Evolutionary conservation across 2,888 invertebrate species (phyloP).

Genomic region (Anodontia alba): DNA sequence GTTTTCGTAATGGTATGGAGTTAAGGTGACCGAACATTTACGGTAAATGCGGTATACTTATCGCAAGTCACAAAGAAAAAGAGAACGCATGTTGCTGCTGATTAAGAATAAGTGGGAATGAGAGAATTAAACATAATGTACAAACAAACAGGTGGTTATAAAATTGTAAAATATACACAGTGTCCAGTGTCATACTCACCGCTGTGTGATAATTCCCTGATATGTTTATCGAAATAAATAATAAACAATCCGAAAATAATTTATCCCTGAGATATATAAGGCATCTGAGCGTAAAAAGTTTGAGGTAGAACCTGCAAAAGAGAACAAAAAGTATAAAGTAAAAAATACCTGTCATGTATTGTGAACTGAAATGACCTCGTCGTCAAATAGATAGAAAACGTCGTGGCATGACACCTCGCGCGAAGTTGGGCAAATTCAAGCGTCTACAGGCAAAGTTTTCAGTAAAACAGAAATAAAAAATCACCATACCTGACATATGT

Average conservation of each 20-base stretch:
- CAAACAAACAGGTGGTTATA: too few relatives aligned
- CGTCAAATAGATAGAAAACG: neutral
- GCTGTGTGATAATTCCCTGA: neutral
- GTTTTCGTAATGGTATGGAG: too few relatives aligned
- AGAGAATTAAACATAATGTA: too few relatives aligned
- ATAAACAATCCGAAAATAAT: constrained; percentile 4
- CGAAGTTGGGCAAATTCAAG: neutral
- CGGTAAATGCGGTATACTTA: too few relatives aligned
- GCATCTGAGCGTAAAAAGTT: neutral
- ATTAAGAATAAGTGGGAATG: too few relatives aligned
- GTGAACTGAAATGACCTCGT: constrained; percentile 44
- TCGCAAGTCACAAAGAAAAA: too few relatives aligned
- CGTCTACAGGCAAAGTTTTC: neutral
- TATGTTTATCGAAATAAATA: neutral
- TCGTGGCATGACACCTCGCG: constrained; percentile 3
- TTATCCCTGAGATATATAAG: constrained; percentile 12
- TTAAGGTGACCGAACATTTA: too few relatives aligned
- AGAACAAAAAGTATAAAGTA: neutral
- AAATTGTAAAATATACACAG: too few relatives aligned
- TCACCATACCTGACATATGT: constrained; percentile 1
- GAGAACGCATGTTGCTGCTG: too few relatives aligned
- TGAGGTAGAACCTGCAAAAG: constrained; percentile 4
- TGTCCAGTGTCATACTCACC: too few relatives aligned
- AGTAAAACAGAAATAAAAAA: constrained; percentile 8
- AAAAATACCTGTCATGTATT: neutral